These are phyloP conservation scores for Dinomys branickii DNA, from an alignment of 2,113 vertebrate genomes.

Conservation along the genomic window DNA sequence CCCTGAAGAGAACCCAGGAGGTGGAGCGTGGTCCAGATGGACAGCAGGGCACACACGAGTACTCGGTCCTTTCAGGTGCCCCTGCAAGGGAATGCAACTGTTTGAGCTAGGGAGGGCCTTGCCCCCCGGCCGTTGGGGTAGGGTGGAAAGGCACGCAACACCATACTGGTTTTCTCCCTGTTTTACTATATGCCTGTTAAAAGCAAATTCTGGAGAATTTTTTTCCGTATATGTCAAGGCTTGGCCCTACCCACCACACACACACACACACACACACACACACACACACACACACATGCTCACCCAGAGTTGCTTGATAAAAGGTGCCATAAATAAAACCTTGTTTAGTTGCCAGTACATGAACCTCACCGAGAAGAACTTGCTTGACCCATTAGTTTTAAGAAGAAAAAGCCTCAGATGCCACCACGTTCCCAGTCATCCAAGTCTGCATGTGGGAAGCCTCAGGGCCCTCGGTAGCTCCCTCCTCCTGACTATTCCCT, in stretches of 20 bases:
- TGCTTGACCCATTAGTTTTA: not conserved
- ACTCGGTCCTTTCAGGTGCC: not conserved
- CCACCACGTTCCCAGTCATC: not conserved
- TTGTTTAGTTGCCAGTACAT: not conserved
- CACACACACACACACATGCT: not conserved
- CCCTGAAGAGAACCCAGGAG: not conserved
- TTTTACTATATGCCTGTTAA: not conserved
- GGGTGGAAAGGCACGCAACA: not conserved
- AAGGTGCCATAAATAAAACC: not conserved
- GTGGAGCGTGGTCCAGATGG: fast-evolving
- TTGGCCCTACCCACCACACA: no score
- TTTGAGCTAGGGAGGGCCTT: not conserved
- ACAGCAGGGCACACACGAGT: not conserved
- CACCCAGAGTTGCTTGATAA: not conserved
- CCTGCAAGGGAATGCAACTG: not conserved
- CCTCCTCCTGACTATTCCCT: not conserved
- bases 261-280: not conserved
- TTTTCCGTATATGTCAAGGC: not conserved
- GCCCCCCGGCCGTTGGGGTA: not conserved
- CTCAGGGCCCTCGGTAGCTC: not conserved
- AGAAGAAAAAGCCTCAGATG: not conserved
- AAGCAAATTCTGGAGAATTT: not conserved
- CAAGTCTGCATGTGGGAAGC: not conserved
- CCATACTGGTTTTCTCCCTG: not conserved
- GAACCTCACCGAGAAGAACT: not conserved